Base-by-base conservation (phyloP, 2,888 invertebrate genomes). In the Rotaria macrura region DNA sequence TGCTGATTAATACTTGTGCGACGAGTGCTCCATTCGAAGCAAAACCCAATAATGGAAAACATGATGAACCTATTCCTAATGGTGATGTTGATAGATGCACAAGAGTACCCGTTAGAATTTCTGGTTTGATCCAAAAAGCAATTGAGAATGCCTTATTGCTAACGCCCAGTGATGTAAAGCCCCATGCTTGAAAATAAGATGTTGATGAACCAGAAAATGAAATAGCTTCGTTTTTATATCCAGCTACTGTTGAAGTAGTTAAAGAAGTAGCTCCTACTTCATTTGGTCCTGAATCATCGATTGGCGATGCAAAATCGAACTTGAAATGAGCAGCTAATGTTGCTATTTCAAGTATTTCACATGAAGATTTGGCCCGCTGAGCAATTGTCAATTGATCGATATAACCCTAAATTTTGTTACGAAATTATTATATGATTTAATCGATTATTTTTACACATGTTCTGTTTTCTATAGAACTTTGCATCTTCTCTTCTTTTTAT, bases 1-100 rank as follows among this genome's bases (percentile, higher is more conserved):
- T 43, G n/a, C 2, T n/a, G 1, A 5, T 25, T 4, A 79, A 43
- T 10, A 43, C 43, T 79, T 79, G 79, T 43, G 43, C 79, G 43
- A 79, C n/a, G 43, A 79, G 43, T 25, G 79, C 9, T n/a, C 79
- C 79, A 43, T 23, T 43, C 4, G 79, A 79, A n/a, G 79, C 1
- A 79, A 79, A 79, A 38, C 43, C 79, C n/a, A 79, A 43, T n/a
- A 79, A 40, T 43, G 79, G 79, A 23, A 79, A 79, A 79, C 79
- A 79, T 38, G 4, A 2, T 1, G 43, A 25, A 12, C 43, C 79
- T 12, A 12, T 25, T n/a, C 79, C 79, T 14, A n/a, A n/a, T 0
- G 40, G 9, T 43, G 79, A 43, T 43, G 43, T 43, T 43, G 79
- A 79, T 40, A 79, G 10, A 43, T 79, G 79, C 23, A 43, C 12